Conservation (phyloP, 1,140 invertebrate species). For the Macrocentrus cingulum region DNA sequence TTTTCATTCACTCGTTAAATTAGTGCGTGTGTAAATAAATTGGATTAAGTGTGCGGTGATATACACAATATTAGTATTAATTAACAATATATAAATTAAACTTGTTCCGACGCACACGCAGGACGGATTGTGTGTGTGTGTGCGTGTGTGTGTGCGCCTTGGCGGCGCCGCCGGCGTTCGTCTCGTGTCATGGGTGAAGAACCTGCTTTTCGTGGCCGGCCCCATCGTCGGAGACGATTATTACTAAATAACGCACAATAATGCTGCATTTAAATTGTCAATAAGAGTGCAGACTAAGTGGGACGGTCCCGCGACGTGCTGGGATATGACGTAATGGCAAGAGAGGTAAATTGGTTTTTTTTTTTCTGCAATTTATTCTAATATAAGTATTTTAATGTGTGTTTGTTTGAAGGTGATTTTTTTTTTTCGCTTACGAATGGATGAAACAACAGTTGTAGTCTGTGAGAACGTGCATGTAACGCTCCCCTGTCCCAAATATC, state of each 20-base stretch:
- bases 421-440: not conserved
- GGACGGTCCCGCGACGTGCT: constrained; percentile 54
- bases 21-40: not conserved
- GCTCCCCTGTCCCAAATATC: constrained; percentile 46
- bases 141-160: constrained; percentile 8
- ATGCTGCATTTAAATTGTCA: constrained; percentile 2
- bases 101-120: too few relatives aligned
- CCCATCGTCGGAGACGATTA: not conserved
- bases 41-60: too few relatives aligned
- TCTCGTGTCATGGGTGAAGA: constrained; percentile 4
- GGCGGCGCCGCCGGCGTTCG: constrained; percentile 13
- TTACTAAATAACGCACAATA: not conserved
- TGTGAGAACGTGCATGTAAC: constrained; percentile 31
- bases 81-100: too few relatives aligned
- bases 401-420: not conserved
- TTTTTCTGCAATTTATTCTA: not conserved
- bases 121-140: not conserved
- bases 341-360: constrained; percentile 51
- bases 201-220: constrained; percentile 4
- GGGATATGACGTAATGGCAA: constrained; percentile 63
- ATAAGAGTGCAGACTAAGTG: constrained; percentile 36
- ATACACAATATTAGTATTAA: too few relatives aligned
- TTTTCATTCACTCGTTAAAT: not conserved
- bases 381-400: constrained; percentile 1
- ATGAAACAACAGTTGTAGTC: too few relatives aligned